phyloP scores from a whole-genome alignment of 1,140 invertebrate species.

The Pararge aegeria region DNA sequence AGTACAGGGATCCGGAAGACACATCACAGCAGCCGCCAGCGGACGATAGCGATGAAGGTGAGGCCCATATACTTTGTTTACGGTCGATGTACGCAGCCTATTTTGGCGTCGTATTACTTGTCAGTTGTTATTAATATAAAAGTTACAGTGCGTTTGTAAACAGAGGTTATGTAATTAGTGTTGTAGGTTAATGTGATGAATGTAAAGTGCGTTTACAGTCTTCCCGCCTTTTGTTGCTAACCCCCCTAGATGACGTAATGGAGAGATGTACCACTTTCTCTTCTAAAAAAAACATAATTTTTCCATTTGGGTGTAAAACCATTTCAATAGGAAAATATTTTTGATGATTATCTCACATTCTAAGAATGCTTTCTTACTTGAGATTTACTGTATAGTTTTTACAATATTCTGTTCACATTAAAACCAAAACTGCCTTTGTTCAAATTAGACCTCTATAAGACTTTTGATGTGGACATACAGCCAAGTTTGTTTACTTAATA shows the following conservation, averaged over 20 bases:
- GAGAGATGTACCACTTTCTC: constrained; percentile 25
- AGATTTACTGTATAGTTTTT: no score
- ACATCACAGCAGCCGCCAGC: constrained; percentile 50
- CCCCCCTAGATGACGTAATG: constrained; percentile 57
- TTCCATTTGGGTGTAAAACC: not conserved
- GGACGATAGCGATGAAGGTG: constrained; percentile 75
- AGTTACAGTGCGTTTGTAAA: constrained; percentile 46
- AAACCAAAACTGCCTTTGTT: no score
- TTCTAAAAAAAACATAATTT: constrained; percentile 4
- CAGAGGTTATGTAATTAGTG: constrained; percentile 49
- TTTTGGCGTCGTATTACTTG: constrained; percentile 52
- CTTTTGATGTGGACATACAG: no score
- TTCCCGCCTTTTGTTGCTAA: constrained; percentile 59
- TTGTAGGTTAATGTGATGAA: not conserved
- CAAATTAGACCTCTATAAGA: no score
- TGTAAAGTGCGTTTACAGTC: constrained; percentile 22
- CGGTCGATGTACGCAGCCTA: constrained; percentile 45
- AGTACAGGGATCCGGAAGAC: constrained; percentile 69
- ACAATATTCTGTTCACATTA: no score
- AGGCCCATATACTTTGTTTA: constrained; percentile 54
- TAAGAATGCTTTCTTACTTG: no score
- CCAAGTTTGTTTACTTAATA: no score
- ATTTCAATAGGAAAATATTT: no score
- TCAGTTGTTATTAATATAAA: constrained; percentile 34
- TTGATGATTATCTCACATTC: no score